Conservation (phyloP, 2,888 invertebrate species). For the Punctoribates punctum region DNA sequence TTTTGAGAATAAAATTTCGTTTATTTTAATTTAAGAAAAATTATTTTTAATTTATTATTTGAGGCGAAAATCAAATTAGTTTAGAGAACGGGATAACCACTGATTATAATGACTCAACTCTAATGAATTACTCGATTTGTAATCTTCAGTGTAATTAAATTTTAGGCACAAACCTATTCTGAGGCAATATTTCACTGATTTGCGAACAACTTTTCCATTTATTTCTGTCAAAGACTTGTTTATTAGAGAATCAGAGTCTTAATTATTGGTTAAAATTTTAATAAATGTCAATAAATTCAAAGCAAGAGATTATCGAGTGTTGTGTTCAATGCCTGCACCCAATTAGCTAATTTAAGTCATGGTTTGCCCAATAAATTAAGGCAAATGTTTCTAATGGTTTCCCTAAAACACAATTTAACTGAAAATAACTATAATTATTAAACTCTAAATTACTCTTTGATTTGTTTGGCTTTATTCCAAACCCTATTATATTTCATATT, state of each 20-base stretch:
- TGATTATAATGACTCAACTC: background rate
- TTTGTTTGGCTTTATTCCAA: background rate
- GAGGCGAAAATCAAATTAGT: too few species aligned
- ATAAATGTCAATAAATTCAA: background rate
- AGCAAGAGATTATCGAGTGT: background rate
- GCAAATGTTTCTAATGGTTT: background rate
- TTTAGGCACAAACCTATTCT: background rate
- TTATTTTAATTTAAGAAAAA: background rate
- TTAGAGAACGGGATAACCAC: background rate
- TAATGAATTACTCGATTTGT: background rate
- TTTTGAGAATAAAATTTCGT: background rate
- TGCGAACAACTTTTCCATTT: background rate
- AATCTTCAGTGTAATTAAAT: background rate
- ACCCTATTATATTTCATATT: background rate
- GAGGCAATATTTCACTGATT: constrained; percentile 14
- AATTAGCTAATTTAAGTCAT: background rate
- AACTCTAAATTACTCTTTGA: background rate
- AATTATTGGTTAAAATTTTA: background rate
- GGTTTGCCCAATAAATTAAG: background rate
- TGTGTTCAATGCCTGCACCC: background rate
- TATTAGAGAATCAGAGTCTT: background rate
- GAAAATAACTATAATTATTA: constrained; percentile 9
- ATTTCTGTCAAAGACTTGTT: constrained; percentile 2
- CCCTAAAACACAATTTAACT: background rate
- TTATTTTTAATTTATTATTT: constrained; percentile 3